Evolutionary conservation across 2,113 vertebrate genomes (phyloP), one percentile per base, ranked within the genome.

Genomic region (Antennarius striatus): DNA sequence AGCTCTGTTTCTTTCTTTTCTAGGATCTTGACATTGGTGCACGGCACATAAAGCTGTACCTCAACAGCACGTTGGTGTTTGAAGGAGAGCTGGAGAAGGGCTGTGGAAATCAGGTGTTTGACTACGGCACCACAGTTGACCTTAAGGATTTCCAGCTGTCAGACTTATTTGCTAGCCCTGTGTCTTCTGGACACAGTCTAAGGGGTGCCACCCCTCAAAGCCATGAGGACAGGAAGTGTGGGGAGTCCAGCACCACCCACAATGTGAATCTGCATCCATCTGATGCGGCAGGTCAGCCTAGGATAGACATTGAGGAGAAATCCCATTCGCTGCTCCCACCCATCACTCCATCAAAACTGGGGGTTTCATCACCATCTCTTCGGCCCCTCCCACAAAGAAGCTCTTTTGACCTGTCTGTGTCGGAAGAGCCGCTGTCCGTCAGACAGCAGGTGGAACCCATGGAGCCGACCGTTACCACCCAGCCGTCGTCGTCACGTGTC

Each of bases 21-120:
- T 30, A 99, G 98, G 94, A 95, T 52, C 92, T 98, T 52, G 92
- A 95, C 47, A 45, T 95, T 4, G 95, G 96, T 51, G 96, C 92
- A 15, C 94, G 91, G 60, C 90, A 94, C 2, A 89, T 98, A 79
- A 95, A 93, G 83, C 62, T 99, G 14, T 98, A 98, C 32, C 81
- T 98, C 46, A 93, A 98, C 88, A 92, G 94, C 88, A 93, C 84
- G 0, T 85, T 97, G 67, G 86, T 96, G 56, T 98, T 96, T 75
- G 94, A 96, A 53, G 96, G 95, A 0, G 82, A 93, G 56, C 88
- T 99, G 80, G 90, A 92, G 72, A 95, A 91, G 88, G 95, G 95
- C 56, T 92, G 90, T 10, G 95, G 92, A 8, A 93, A 92, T 78
- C 87, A 92, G 50, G 89, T 93, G 0, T 82, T 91, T 58, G 93